Base-by-base conservation (phyloP, 2,888 invertebrate species). In the Seira sanloemensis region DNA sequence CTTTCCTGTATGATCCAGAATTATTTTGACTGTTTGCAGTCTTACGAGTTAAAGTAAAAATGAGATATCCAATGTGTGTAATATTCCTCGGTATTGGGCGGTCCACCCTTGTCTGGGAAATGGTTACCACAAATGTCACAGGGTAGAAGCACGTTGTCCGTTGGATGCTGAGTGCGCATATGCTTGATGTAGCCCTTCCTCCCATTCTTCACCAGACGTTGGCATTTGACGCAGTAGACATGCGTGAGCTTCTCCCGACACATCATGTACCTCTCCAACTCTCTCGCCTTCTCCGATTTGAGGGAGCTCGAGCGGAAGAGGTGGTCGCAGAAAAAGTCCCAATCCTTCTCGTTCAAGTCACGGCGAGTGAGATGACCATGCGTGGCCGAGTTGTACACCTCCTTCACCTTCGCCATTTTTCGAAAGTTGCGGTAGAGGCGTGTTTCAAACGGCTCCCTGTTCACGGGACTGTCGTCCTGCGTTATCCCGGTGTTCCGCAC, bases 11-110 rank as follows among this genome's bases (percentile, higher is more conserved):
- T 37, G 37, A 37, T 7, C 37, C 4, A 37, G 37, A 12, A 37
- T 7, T 46, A 67, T 24, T 24, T 37, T 58, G 16, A 7, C 7
- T 62, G 12, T 68, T 26, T 16, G 16, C n/a, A n/a, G 37, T 37
- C 86, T 78, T 76, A 89, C 88, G 86, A 80, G 58, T 88, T 88
- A 54, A 89, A 88, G 58, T 88, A 89, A 72, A 89, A 89, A 72
- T 89, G 89, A 62, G 88, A 86, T 27, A 89, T 89, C 89, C 88
- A 89, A 58, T 89, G 89, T 2, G 88, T 84, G 54, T 87, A 88
- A 68, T 85, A 88, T 18, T 87, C 88, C 77, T 89, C 88, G 0
- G 86, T 86, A n/a, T 86, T 86, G 24, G 16, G 9, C 0, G 76
- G 19, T 7, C 86, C 84, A 79, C 86, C 88, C 78, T 87, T 87